A percentile compares a stretch with the other conserved stretches of the same genome.
These are phyloP conservation scores for Nannobrachium achirus DNA, from an alignment of 2,113 vertebrate species.

Conservation along the genomic window DNA sequence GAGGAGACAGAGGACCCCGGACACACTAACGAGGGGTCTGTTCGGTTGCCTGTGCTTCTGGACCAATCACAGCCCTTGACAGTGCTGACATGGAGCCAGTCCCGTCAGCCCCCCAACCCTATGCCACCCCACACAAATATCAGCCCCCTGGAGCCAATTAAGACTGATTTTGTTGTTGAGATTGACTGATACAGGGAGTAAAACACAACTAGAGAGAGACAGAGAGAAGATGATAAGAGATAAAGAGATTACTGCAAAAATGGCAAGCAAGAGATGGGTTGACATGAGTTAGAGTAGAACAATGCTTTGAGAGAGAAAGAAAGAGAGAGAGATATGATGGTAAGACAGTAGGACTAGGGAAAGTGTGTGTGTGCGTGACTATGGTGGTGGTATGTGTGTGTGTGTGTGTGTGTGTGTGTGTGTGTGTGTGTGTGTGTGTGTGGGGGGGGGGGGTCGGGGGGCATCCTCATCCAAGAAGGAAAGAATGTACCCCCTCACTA, in stretches of 20 bases:
- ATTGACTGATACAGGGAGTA: slow-evolving; percentile 66
- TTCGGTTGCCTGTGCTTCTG: slow-evolving; percentile 79
- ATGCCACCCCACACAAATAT: too few species aligned
- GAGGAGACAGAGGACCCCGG: slow-evolving; percentile 83
- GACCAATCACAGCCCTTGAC: slow-evolving; percentile 85
- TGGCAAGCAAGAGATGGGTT: neutral
- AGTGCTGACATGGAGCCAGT: slow-evolving; percentile 77
- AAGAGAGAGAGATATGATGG: slow-evolving; percentile 7
- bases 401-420: neutral
- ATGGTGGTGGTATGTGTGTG: neutral
- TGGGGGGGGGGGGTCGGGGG: neutral
- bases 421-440: neutral
- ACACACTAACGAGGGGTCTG: slow-evolving; percentile 74
- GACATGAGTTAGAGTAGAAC: neutral
- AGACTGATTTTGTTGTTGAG: slow-evolving; percentile 76
- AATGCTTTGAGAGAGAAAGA: slow-evolving; percentile 4
- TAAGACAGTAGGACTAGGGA: neutral
- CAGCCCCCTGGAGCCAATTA: slow-evolving; percentile 83
- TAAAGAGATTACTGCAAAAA: slow-evolving; percentile 1
- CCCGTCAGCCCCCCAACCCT: slow-evolving; percentile 48
- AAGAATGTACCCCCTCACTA: slow-evolving; percentile 67
- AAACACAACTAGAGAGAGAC: slow-evolving; percentile 1
- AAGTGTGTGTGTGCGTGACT: neutral
- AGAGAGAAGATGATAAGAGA: slow-evolving; percentile 6
- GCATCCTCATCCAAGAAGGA: slow-evolving; percentile 67